These are phyloP conservation scores for Bombus terrestris DNA, from an alignment of 1,140 invertebrate species.

Conservation along the genomic window DNA sequence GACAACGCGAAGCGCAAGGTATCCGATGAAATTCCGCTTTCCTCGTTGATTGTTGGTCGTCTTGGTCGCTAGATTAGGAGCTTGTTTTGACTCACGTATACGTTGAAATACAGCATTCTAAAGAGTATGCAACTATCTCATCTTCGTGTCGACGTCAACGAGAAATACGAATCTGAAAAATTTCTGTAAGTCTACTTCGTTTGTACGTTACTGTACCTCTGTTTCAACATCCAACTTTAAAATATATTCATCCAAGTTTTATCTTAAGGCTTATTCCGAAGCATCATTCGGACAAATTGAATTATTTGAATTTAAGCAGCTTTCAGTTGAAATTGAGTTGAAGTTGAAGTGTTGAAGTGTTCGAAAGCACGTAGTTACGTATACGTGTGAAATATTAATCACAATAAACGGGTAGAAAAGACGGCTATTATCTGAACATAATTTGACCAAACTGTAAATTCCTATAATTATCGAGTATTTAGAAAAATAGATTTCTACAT, in stretches of 20 bases:
- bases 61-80: constrained; percentile 6
- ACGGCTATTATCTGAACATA: too few relatives aligned
- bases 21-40: not conserved
- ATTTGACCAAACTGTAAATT: not conserved
- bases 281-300: not conserved
- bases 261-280: not conserved
- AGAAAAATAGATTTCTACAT: not conserved
- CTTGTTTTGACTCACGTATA: not conserved
- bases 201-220: not conserved
- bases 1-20: not conserved
- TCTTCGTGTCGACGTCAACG: not conserved
- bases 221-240: not conserved
- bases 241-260: not conserved
- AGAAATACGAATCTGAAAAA: not conserved
- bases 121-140: not conserved
- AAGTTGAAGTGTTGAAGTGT: too few relatives aligned
- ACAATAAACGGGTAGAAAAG: too few relatives aligned
- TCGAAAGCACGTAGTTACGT: too few relatives aligned
- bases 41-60: not conserved
- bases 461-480: not conserved
- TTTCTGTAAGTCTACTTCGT: not conserved
- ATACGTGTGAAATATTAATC: too few relatives aligned
- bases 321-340: too few relatives aligned
- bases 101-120: not conserved
- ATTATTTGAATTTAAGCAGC: too few relatives aligned